Percentiles rank a stretch among this genome's conserved stretches.
Evolutionary conservation across 92 coral and sea anemone genomes (phyloP).

Genomic region (Heliopora coerulea): DNA sequence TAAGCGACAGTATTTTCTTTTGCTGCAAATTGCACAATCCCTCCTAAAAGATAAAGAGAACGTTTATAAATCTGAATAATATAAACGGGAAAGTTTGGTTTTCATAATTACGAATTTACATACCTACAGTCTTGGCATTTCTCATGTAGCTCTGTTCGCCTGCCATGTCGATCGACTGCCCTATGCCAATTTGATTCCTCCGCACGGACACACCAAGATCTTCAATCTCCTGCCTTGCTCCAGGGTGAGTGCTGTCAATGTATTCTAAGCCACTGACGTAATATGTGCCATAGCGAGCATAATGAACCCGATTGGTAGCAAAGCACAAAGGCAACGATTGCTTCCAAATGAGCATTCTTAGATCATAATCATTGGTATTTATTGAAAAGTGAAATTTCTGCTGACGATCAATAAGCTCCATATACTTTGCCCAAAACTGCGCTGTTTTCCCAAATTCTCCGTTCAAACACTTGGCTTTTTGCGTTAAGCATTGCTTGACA

Average conservation of each 20-base stretch:
- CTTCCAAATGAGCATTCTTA: conserved; percentile 18
- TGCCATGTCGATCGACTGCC: conserved; percentile 23
- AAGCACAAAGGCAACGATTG: conserved; percentile 12
- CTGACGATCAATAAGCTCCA: conserved; percentile 11
- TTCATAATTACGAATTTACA: neutral
- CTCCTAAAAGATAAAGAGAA: neutral
- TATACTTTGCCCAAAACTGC: conserved; percentile 23
- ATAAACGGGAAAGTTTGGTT: no score
- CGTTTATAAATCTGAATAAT: no score
- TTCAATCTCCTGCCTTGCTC: conserved; percentile 33
- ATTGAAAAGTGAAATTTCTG: conserved; percentile 12
- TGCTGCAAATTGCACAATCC: conserved; percentile 9
- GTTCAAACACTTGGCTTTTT: conserved; percentile 14
- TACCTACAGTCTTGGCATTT: conserved; percentile 18
- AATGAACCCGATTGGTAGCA: conserved; percentile 28
- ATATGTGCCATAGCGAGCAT: conserved; percentile 24
- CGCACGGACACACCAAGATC: conserved; percentile 20
- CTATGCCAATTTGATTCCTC: conserved; percentile 11
- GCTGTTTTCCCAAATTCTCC: conserved; percentile 26
- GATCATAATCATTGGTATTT: conserved; percentile 15
- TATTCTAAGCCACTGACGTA: neutral
- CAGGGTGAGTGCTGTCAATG: conserved; percentile 28
- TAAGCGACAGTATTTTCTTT: conserved; percentile 5
- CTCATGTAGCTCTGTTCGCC: conserved; percentile 24
- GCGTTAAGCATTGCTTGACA: no score